Conservation (phyloP, 2,797 vertebrate species). For the Karalla daura region DNA sequence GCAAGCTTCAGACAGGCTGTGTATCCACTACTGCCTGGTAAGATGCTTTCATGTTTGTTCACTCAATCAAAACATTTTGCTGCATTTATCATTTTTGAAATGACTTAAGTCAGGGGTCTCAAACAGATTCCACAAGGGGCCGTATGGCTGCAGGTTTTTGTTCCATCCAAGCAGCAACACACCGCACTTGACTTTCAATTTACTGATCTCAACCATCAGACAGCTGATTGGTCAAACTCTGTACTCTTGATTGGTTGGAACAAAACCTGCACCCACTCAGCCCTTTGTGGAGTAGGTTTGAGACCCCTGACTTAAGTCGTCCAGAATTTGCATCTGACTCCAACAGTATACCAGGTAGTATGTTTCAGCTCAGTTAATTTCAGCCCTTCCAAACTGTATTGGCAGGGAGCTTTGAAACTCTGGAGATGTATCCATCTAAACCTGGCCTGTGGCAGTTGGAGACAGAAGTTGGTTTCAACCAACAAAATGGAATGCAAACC, state of each 20-base stretch:
- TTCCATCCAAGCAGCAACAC: too few species aligned
- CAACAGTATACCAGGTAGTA: not conserved
- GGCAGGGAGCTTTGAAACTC: conserved; percentile 90
- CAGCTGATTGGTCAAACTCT: too few species aligned
- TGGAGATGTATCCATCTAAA: conserved; percentile 93
- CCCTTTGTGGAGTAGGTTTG: too few species aligned
- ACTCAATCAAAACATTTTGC: not conserved
- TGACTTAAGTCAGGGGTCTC: too few species aligned
- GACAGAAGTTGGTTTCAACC: conserved; percentile 90
- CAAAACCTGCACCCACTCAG: too few species aligned
- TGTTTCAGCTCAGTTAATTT: not conserved
- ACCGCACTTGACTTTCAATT: too few species aligned
- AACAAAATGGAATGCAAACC: conserved; percentile 93
- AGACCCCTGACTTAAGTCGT: too few species aligned
- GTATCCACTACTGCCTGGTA: conserved; percentile 92
- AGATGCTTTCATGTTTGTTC: conserved; percentile 20
- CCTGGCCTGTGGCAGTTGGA: conserved; percentile 94
- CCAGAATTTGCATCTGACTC: not conserved
- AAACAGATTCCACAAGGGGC: too few species aligned
- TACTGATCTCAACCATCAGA: too few species aligned
- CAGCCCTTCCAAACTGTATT: conserved; percentile 10
- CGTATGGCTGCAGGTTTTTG: too few species aligned
- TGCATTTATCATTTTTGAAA: too few species aligned
- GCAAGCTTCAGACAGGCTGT: conserved; percentile 87
- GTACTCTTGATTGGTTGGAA: too few species aligned